Conservation (phyloP, 2,888 invertebrate species). For the Ophion ventricosus region DNA sequence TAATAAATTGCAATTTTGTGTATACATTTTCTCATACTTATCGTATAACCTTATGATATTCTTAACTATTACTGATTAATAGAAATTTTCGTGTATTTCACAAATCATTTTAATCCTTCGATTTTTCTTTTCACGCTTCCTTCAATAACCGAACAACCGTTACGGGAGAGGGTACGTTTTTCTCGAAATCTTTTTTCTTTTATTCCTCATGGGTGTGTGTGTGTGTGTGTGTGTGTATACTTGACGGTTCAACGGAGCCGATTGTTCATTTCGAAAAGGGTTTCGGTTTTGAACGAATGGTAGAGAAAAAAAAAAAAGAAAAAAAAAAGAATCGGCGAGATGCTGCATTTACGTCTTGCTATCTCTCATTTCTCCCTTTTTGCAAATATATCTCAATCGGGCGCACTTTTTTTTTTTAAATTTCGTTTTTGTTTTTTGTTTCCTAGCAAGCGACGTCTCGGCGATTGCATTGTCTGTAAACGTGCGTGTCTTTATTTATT, state of each 20-base stretch:
- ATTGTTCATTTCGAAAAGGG: constrained; percentile 45
- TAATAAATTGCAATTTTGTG: constrained; percentile 1
- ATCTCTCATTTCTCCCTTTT: constrained; percentile 31
- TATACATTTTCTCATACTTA: constrained; percentile 53
- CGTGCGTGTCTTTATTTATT: constrained; percentile 69
- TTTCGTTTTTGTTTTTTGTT: constrained; percentile 20
- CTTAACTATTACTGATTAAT: constrained; percentile 61
- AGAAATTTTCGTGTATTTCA: constrained; percentile 43
- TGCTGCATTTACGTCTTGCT: constrained; percentile 19
- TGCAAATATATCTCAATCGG: constrained; percentile 46
- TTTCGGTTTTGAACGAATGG: constrained; percentile 21
- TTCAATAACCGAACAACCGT: constrained; percentile 42
- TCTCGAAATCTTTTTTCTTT: background rate
- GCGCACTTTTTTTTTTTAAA: constrained; percentile 39
- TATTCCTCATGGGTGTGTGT: background rate
- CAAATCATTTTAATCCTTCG: constrained; percentile 26
- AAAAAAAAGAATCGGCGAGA: constrained; percentile 24
- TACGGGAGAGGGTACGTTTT: constrained; percentile 34
- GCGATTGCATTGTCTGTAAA: constrained; percentile 59
- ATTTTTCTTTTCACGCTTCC: constrained; percentile 45
- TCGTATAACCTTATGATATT: constrained; percentile 54
- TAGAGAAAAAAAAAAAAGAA: constrained; percentile 11
- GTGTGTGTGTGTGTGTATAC: background rate
- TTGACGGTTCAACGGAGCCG: constrained; percentile 41
- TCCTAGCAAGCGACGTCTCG: constrained; percentile 56